Percentiles rank a stretch among this genome's conserved stretches.
Conservation (phyloP, 2,797 vertebrate species). For the Pangasius krempfi region DNA sequence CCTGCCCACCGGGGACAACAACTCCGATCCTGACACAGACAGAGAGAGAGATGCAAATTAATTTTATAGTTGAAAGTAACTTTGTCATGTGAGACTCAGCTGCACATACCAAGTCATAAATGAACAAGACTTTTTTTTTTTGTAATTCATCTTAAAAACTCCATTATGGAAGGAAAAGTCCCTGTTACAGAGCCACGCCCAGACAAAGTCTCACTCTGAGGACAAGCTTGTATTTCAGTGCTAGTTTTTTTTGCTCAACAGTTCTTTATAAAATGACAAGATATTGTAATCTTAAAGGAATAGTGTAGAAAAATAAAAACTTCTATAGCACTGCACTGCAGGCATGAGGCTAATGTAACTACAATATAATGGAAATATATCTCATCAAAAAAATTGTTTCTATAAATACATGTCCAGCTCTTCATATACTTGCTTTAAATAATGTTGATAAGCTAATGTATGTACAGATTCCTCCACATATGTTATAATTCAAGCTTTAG, state of each 20-base stretch:
- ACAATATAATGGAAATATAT: neutral
- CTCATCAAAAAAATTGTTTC: neutral
- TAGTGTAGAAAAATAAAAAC: neutral
- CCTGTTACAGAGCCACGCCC: neutral
- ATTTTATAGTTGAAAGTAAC: neutral
- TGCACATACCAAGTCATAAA: constrained; percentile 6
- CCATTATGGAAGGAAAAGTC: neutral
- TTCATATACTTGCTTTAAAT: neutral
- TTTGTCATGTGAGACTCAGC: constrained; percentile 18
- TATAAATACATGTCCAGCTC: neutral
- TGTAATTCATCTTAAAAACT: neutral
- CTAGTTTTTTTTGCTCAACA: neutral
- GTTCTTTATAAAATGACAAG: neutral
- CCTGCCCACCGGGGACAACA: constrained; percentile 40
- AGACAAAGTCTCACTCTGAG: neutral
- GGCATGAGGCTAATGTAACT: neutral
- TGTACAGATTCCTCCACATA: neutral
- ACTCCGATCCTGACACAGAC: constrained; percentile 45
- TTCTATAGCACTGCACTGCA: neutral
- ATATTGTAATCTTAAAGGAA: constrained; percentile 7
- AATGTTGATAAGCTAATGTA: neutral
- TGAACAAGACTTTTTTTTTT: constrained; percentile 6
- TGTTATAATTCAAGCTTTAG: neutral
- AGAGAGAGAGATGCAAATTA: neutral
- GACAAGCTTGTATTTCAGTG: neutral